Base-by-base conservation (phyloP, 2,113 vertebrate genomes). In the Drymodes brunneopygia region DNA sequence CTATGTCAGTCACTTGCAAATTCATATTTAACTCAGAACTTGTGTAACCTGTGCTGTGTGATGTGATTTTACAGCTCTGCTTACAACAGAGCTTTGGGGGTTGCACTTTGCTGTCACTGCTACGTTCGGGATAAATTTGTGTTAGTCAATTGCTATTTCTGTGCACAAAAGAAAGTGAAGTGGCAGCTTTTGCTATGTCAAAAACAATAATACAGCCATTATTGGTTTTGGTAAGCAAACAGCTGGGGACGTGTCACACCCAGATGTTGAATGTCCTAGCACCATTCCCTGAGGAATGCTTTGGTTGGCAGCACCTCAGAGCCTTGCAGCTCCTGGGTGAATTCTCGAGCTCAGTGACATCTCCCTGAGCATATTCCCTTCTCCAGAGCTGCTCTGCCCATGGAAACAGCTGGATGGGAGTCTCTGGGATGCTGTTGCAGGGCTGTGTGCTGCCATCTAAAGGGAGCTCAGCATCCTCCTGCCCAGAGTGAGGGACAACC, bases 401-500 rank as follows among this genome's bases (percentile, higher is more conserved):
- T 29, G 9, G 92, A 12, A 51, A 15, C 92, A 97, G 81, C 65
- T 73, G 81, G 51, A 21, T 70, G 48, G 45, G 38, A 50, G 45
- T 57, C 60, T 9, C 60, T 9, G 44, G 8, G 31, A 2, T 65
- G 40, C 19, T 10, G 9, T 81, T 96, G 10, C 12, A 21, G 77
- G 81, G 79, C 94, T 95, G 66, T 40, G 54, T 94, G 70, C 60
- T 96, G 95, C 96, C 97, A 97, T 91, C 97, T 97, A 86, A 89
- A 94, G 96, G 94, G 60, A 75, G 51, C 40, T 33, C 13, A 15
- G 25, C 85, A 1, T 42, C 10, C 66, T 42, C n/a, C 45, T 24
- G 28, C 58, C 79, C 1, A 5, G 11, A 31, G 4, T 2, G 36
- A 45, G 36, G 33, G 19, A 2, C 0, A 5, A 15, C 57, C 47